Percentiles rank a stretch among this genome's conserved stretches.
Evolutionary conservation across 2,888 invertebrate genomes (phyloP).

Genomic region (Neoascia interrupta): DNA sequence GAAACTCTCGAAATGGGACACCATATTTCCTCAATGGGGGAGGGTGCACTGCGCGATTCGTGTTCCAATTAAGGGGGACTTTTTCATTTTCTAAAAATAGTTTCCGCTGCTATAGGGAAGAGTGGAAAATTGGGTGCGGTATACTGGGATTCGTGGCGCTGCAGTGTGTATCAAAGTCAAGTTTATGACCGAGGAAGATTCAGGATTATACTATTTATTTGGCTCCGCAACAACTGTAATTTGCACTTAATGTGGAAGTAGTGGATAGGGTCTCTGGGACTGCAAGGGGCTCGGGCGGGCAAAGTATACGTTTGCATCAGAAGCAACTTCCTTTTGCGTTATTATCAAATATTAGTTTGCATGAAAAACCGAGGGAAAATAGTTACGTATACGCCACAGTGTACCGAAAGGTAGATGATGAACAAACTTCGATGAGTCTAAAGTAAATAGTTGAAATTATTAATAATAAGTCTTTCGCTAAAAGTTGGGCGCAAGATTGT

Average conservation of each 20-base stretch:
- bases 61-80: slow-evolving; percentile 25
- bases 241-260: slow-evolving; percentile 26
- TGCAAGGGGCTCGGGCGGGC: too few species aligned
- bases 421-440: too few species aligned
- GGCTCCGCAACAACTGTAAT: neutral
- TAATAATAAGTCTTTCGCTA: too few species aligned
- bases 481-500: too few species aligned
- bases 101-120: slow-evolving; percentile 16
- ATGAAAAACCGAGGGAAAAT: too few species aligned
- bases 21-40: neutral
- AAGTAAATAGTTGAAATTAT: too few species aligned
- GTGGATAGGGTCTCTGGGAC: too few species aligned
- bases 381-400: slow-evolving; percentile 20
- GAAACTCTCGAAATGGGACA: neutral
- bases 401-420: too few species aligned
- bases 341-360: slow-evolving; percentile 40
- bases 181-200: slow-evolving; percentile 35
- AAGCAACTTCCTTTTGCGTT: slow-evolving; percentile 6
- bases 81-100: slow-evolving; percentile 37
- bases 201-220: slow-evolving; percentile 6
- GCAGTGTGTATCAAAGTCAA: slow-evolving; percentile 37
- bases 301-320: too few species aligned
- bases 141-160: slow-evolving; percentile 28
- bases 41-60: neutral
- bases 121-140: too few species aligned